Base-by-base conservation (phyloP, 2,888 invertebrate species). In the Heteropelma amictum region DNA sequence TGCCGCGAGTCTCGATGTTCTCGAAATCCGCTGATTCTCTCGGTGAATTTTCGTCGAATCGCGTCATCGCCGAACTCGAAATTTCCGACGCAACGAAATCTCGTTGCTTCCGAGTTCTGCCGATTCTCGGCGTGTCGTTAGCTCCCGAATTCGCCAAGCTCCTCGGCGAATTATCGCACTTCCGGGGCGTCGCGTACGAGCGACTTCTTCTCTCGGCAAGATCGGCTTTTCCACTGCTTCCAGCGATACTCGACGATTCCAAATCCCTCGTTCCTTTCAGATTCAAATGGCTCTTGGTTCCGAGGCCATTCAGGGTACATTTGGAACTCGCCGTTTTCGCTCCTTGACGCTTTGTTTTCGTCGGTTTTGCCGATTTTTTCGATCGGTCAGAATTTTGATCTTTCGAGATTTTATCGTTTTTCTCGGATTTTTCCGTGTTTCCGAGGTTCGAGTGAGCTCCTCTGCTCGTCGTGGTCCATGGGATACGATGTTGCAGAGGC, bases 121-220 rank as follows among this genome's bases (percentile, higher is more conserved):
- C 23, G 5, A 42, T 7, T 30, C 38, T 14, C 14, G 14, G 61
- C 19, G 17, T 19, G n/a, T 54, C 45, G 4, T 2, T 0, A 1
- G 21, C 1, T 3, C 54, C 45, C 0, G 30, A 51, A 7, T 7
- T 47, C 1, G 54, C 3, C 6, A 38, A 3, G 17, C 14, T 21
- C 42, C 61, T 40, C 5, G 79, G 58, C 0, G 72, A 70, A n/a
- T 58, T 49, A 30, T 78, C 73, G n/a, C 12, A 42, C n/a, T 69
- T 78, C 19, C 80, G 65, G 12, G 81, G 78, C 6, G 68, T 78
- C 3, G 70, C 61, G 47, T 80, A 78, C 0, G 84, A 85, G 26
- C 76, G 79, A 2, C 84, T 84, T 78, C 80, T 77, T 58, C 80
- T 78, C 26, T 76, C 77, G 1, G 38, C 21, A 1, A 72, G 28